These are phyloP conservation scores for Marmota monax DNA, from an alignment of 2,113 vertebrate species.

Conservation along the genomic window DNA sequence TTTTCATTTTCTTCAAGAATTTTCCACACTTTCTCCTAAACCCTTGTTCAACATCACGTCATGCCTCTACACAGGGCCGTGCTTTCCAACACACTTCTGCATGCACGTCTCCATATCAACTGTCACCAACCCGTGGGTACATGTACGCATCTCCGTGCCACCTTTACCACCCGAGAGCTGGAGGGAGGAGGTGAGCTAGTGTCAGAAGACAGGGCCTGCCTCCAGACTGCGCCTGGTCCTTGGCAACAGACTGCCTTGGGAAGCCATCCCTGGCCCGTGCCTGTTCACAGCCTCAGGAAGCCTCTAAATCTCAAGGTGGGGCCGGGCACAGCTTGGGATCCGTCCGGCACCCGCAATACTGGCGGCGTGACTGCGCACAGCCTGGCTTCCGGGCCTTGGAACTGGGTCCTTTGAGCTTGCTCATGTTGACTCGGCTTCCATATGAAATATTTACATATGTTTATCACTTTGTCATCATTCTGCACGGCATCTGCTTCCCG, in stretches of 20 bases:
- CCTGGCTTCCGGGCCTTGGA: slow-evolving; percentile 41
- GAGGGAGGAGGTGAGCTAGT: neutral
- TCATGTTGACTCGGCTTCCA: slow-evolving; percentile 72
- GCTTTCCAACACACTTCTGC: neutral
- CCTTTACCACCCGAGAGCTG: neutral
- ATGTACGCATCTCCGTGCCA: neutral
- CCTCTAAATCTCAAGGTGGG: slow-evolving; percentile 27
- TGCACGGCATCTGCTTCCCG: slow-evolving; percentile 74
- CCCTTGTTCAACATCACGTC: neutral
- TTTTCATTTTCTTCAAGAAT: neutral
- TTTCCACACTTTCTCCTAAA: neutral
- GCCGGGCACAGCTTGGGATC: slow-evolving; percentile 1
- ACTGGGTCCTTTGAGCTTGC: slow-evolving; percentile 65
- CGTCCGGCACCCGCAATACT: neutral
- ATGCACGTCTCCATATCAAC: neutral
- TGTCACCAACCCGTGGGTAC: neutral
- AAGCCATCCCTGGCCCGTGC: neutral
- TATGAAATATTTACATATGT: slow-evolving; percentile 82
- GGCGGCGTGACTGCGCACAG: slow-evolving; percentile 6
- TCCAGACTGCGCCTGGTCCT: neutral
- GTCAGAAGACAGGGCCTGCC: neutral
- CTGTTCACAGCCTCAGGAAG: slow-evolving; percentile 30
- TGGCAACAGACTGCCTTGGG: neutral
- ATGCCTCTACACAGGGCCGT: neutral
- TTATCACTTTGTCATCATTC: slow-evolving; percentile 77